phyloP scores from a whole-genome alignment of 2,113 vertebrate genomes.

The Nesogale talazaci region DNA sequence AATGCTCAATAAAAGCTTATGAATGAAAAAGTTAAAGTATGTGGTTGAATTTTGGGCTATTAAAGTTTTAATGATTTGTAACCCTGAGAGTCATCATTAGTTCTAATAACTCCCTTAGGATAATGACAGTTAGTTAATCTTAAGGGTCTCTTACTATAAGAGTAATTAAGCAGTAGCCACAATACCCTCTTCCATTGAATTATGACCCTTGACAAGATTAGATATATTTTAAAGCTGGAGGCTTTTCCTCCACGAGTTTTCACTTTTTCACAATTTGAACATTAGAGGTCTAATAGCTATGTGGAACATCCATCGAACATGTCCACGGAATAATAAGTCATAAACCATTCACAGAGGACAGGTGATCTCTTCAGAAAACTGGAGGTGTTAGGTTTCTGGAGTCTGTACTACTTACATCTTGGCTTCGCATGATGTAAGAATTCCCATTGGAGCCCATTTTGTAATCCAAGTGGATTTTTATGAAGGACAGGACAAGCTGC shows the following conservation, averaged over 20 bases:
- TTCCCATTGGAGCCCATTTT: too few species aligned
- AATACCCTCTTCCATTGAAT: too few species aligned
- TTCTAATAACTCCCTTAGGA: background rate
- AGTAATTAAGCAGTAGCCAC: constrained; percentile 18
- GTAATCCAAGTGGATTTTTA: too few species aligned
- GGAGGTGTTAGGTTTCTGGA: constrained; percentile 18
- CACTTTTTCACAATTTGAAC: constrained; percentile 54
- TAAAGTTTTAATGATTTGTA: background rate
- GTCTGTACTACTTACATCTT: too few species aligned
- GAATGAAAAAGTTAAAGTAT: background rate
- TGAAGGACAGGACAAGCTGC: too few species aligned
- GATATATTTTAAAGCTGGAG: constrained; percentile 55
- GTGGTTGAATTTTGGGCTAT: background rate
- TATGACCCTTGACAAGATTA: background rate
- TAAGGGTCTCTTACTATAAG: background rate
- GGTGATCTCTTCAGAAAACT: constrained; percentile 53
- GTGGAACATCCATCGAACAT: constrained; percentile 51
- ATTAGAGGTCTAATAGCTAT: constrained; percentile 52
- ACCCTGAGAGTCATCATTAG: background rate
- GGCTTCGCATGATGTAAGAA: too few species aligned
- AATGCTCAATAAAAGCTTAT: constrained; percentile 25
- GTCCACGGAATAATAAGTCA: constrained; percentile 46
- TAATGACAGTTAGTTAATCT: background rate
- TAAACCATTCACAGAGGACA: constrained; percentile 46
- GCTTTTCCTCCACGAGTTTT: constrained; percentile 51